Evolutionary conservation across 2,797 vertebrate genomes (phyloP).

Genomic region (Cynopterus sphinx): DNA sequence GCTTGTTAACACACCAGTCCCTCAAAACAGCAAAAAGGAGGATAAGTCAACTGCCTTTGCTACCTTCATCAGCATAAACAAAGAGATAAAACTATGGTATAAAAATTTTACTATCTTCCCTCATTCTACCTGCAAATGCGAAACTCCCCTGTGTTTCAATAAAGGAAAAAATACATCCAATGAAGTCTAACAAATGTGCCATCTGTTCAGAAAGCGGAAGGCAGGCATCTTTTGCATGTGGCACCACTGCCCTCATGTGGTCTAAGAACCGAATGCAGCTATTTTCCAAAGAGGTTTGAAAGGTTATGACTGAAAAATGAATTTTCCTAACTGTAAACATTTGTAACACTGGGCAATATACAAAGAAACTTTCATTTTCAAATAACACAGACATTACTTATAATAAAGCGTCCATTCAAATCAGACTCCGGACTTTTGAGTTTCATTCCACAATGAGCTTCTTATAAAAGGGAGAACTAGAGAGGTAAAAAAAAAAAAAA

Average conservation of each 20-base stretch:
- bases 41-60: conserved; percentile 72
- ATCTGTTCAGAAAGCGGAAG: conserved; percentile 64
- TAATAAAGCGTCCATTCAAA: conserved; percentile 27
- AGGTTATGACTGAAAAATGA: not conserved
- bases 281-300: conserved; percentile 4
- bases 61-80: conserved; percentile 74
- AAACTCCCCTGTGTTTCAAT: conserved; percentile 76
- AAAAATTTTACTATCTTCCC: conserved; percentile 76
- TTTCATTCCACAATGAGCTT: not conserved
- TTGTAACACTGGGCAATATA: not conserved
- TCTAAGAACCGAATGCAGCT: not conserved
- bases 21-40: conserved; percentile 68
- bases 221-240: conserved; percentile 30
- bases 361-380: not conserved
- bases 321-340: not conserved
- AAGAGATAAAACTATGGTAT: conserved; percentile 77
- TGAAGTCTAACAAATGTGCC: conserved; percentile 81
- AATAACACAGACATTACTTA: not conserved
- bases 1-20: conserved; percentile 60
- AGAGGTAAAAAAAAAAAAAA: not conserved
- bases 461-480: conserved; percentile 3
- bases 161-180: conserved; percentile 76
- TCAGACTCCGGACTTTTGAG: not conserved
- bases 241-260: conserved; percentile 80
- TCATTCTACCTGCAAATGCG: conserved; percentile 73